A percentile compares a stretch with the other conserved stretches of the same genome.
Evolutionary conservation across 1,140 invertebrate species (phyloP).

Genomic region (Mya arenaria): DNA sequence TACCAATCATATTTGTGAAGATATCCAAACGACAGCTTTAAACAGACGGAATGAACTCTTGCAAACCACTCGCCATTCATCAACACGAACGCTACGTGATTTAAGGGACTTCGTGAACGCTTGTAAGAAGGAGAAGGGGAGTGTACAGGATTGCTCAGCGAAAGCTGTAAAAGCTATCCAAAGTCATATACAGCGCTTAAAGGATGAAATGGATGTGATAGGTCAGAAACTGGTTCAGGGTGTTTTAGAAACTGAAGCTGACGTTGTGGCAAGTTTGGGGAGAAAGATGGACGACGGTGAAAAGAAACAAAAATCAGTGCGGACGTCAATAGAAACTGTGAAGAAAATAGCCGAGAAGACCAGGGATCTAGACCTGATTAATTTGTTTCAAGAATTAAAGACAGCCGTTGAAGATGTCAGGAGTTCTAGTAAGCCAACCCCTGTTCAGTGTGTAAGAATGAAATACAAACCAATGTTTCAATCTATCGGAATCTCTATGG

Average conservation of each 20-base stretch:
- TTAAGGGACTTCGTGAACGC: conserved; percentile 7
- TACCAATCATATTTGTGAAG: conserved; percentile 22
- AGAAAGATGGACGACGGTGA: conserved; percentile 34
- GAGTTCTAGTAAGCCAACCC: conserved; percentile 13
- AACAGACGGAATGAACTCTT: conserved; percentile 21
- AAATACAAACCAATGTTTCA: conserved; percentile 35
- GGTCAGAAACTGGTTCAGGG: conserved; percentile 27
- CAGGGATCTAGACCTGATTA: conserved; percentile 31
- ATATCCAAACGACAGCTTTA: conserved; percentile 12
- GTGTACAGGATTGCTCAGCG: conserved; percentile 6
- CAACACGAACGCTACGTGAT: background rate
- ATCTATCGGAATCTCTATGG: background rate
- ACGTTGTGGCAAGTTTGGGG: background rate
- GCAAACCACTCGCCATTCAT: background rate
- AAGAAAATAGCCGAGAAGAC: conserved; percentile 34
- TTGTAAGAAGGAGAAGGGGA: conserved; percentile 10
- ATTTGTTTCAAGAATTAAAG: conserved; percentile 3
- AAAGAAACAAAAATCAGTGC: conserved; percentile 3
- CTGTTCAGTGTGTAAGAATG: conserved; percentile 2
- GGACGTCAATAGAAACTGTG: conserved; percentile 5
- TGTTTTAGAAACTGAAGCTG: conserved; percentile 14
- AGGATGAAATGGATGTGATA: conserved; percentile 41
- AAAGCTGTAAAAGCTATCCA: conserved; percentile 7
- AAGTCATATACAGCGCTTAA: conserved; percentile 25
- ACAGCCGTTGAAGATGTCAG: conserved; percentile 10